Base-by-base conservation (phyloP, 2,113 vertebrate species). In the Campylorhamphus procurvoides region DNA sequence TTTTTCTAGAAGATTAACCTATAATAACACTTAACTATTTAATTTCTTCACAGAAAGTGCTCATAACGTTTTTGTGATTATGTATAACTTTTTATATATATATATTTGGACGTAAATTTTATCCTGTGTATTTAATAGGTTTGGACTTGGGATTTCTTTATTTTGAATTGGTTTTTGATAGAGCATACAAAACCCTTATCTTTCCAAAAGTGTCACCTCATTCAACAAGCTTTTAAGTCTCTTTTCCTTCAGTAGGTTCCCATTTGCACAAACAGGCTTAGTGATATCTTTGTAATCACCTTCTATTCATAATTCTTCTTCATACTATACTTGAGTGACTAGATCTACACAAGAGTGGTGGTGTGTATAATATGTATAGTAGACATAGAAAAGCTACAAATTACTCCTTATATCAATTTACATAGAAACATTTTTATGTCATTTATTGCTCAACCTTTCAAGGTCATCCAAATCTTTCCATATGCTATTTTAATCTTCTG, bases 401-500 rank as follows among this genome's bases (percentile, higher is more conserved):
- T 33, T 37, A 35, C 3, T 1, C 12, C 58, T 92, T 63, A 23
- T 40, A 66, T 71, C 55, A 75, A 55, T 15, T 67, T 71, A 4
- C 28, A 49, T 4, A 35, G 37, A 50, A 6, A 46, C 10, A 5
- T 71, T 87, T 77, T 56, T 64, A 46, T 50, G 49, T 63, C 42
- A 84, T 64, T 44, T 77, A 42, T 68, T 78, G 37, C 25, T 82
- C 71, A 67, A 9, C 2, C 10, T 78, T 59, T 87, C 56, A 90
- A 90, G 62, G 71, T 83, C 52, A 83, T 79, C 15, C 14, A 82
- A 33, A 63, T 59, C 3, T 93, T 90, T 85, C 39, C 27, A 68
- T 39, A 56, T 59, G 33, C 19, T 92, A 76, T 88, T 93, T 90
- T 82, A 83, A 39, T 83, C 31, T 90, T 56, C 53, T 50, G 12